Evolutionary conservation across 2,888 invertebrate species (phyloP).

Genomic region (Synanthedon tipuliformis): DNA sequence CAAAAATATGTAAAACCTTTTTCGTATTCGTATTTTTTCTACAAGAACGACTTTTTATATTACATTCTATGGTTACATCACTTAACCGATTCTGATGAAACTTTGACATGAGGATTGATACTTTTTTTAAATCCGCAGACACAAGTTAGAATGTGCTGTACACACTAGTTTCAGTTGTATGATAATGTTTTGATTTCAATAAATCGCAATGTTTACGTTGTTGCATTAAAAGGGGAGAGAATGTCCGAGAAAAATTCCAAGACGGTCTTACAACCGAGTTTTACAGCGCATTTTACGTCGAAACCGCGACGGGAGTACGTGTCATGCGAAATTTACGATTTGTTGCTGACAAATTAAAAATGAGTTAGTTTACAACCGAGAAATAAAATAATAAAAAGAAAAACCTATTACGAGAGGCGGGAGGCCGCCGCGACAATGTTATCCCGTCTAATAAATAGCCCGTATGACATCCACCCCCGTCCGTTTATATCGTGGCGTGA

Average conservation of each 20-base stretch:
- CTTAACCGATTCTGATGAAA: too few species aligned
- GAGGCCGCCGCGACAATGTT: conserved; percentile 51
- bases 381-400: conserved; percentile 54
- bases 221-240: conserved; percentile 19
- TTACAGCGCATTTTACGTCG: conserved; percentile 46
- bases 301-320: conserved; percentile 26
- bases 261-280: conserved; percentile 30
- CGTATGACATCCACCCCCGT: conserved; percentile 47
- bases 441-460: conserved; percentile 61
- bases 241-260: conserved; percentile 25
- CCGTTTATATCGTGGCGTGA: conserved; percentile 37
- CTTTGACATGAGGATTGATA: too few species aligned
- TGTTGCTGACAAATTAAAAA: conserved; percentile 62
- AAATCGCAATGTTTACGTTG: conserved; percentile 18
- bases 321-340: conserved; percentile 53
- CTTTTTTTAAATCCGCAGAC: too few species aligned
- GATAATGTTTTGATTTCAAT: conserved; percentile 11
- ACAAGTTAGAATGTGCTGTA: too few species aligned
- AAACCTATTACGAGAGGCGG: conserved; percentile 50
- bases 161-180: too few species aligned
- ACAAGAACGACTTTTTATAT: too few species aligned
- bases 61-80: too few species aligned
- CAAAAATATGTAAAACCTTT: too few species aligned
- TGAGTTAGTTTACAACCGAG: conserved; percentile 58
- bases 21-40: too few species aligned